Percentiles rank a stretch among this genome's conserved stretches.
Evolutionary conservation across 2,888 invertebrate genomes (phyloP).

Genomic region (Drosophila phalerata): DNA sequence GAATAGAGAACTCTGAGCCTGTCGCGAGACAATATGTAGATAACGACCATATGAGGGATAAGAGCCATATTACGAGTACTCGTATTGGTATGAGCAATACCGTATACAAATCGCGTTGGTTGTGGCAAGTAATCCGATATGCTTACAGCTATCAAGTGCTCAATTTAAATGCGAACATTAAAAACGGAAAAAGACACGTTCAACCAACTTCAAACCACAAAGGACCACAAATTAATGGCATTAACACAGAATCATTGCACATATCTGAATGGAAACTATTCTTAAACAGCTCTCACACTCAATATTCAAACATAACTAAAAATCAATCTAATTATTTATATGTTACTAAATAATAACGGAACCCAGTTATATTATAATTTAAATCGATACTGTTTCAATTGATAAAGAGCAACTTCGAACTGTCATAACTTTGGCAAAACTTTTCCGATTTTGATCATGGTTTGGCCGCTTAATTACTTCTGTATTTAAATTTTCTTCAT

Average conservation of each 20-base stretch:
- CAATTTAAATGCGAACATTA: constrained; percentile 25
- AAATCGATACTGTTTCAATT: too few species aligned
- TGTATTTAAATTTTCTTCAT: too few species aligned
- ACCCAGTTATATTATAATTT: too few species aligned
- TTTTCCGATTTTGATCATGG: too few species aligned
- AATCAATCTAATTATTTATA: neutral
- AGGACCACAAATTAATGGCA: neutral
- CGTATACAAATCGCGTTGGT: constrained; percentile 20
- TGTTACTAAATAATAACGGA: neutral
- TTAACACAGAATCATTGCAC: neutral
- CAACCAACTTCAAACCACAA: neutral
- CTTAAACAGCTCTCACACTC: neutral
- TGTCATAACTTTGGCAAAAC: too few species aligned
- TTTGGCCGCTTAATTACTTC: too few species aligned
- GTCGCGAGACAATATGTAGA: constrained; percentile 38
- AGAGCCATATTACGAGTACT: constrained; percentile 11
- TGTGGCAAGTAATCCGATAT: constrained; percentile 27
- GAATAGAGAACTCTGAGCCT: constrained; percentile 3
- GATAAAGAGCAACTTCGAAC: too few species aligned
- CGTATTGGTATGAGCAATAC: neutral
- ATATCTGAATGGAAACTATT: neutral
- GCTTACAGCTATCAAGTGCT: constrained; percentile 12
- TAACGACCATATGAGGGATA: constrained; percentile 16
- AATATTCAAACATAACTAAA: neutral
- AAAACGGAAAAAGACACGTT: neutral